Conservation (phyloP, 2,113 vertebrate species). For the Nothobranchius kuhntae region DNA sequence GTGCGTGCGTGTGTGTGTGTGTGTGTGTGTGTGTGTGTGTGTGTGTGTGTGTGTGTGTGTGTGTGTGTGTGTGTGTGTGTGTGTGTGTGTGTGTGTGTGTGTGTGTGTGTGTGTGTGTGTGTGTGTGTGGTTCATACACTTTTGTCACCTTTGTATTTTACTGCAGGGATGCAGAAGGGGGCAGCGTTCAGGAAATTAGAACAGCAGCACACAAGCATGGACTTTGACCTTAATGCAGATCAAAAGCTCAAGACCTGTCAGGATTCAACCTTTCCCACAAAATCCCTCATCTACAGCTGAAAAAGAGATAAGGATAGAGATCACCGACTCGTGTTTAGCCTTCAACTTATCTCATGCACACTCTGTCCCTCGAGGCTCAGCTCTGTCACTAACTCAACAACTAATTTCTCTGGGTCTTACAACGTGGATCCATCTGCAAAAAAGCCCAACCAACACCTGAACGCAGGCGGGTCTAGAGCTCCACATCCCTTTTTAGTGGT, state of each 20-base stretch:
- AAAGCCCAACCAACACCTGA: constrained; percentile 40
- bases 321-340: constrained; percentile 19
- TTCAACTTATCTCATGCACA: constrained; percentile 23
- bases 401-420: constrained; percentile 42
- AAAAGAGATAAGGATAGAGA: constrained; percentile 34
- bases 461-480: constrained; percentile 46
- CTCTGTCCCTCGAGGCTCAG: constrained; percentile 10
- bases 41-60: too few species aligned
- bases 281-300: constrained; percentile 20
- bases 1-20: too few species aligned
- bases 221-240: constrained; percentile 57
- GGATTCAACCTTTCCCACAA: constrained; percentile 39
- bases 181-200: constrained; percentile 55
- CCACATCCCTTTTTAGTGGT: constrained; percentile 64
- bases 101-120: background rate
- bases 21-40: constrained; percentile 10
- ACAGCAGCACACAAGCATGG: constrained; percentile 39
- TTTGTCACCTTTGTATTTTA: constrained; percentile 43
- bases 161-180: constrained; percentile 67
- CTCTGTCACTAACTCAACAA: constrained; percentile 44
- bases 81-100: too few species aligned
- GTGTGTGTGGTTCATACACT: background rate
- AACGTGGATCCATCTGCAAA: constrained; percentile 35
- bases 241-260: constrained; percentile 36
- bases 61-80: too few species aligned